Conservation (phyloP, 2,888 invertebrate species). For the Ptychoptera albimana region DNA sequence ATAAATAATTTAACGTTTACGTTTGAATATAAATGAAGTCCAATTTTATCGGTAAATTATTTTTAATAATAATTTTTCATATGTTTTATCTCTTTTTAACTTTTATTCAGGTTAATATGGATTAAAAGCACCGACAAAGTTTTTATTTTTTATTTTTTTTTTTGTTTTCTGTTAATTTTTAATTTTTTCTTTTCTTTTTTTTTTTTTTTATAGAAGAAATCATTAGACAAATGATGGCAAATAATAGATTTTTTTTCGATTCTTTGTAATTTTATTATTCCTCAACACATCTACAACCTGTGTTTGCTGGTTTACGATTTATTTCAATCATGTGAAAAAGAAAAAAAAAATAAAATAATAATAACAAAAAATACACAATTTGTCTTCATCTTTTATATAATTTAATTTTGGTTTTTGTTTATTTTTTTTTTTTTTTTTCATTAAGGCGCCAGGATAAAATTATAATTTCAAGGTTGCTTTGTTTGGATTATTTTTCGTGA, state of each 20-base stretch:
- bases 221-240: slow-evolving; percentile 29
- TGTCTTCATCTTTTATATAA: no score
- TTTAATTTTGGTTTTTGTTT: no score
- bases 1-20: neutral
- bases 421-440: no score
- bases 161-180: no score
- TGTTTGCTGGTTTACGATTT: no score
- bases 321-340: neutral
- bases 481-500: slow-evolving; percentile 1
- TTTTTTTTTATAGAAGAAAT: no score
- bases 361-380: no score
- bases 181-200: neutral
- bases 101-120: no score
- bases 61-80: neutral
- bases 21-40: slow-evolving; percentile 9
- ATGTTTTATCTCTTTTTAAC: no score
- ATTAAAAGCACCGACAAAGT: neutral
- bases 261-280: no score
- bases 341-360: neutral
- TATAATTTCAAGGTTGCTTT: slow-evolving; percentile 2
- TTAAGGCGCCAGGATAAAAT: slow-evolving; percentile 7
- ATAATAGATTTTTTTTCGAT: slow-evolving; percentile 25
- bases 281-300: no score
- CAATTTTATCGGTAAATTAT: slow-evolving; percentile 4
- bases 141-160: neutral